Percentiles rank a stretch among this genome's conserved stretches.
These are phyloP conservation scores for Alligator sinensis DNA, from an alignment of 2,113 vertebrate species.

Conservation along the genomic window DNA sequence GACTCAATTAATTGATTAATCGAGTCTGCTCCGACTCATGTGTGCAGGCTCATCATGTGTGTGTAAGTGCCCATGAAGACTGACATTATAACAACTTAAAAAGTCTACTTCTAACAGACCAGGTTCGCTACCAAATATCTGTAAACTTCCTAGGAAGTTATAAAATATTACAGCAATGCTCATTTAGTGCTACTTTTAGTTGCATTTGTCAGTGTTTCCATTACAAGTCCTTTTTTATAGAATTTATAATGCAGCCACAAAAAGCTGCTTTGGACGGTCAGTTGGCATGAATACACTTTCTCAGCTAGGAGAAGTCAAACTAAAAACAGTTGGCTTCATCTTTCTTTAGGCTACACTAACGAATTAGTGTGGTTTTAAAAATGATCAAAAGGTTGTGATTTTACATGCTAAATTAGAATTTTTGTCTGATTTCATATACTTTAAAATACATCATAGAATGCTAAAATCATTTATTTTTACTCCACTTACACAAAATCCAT, in stretches of 20 bases:
- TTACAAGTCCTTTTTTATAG: constrained; percentile 64
- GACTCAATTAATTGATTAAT: no score
- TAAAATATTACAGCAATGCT: constrained; percentile 52
- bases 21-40: no score
- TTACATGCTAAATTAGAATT: background rate
- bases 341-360: constrained; percentile 44
- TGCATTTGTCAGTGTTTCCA: constrained; percentile 75
- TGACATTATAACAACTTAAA: background rate
- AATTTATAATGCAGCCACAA: constrained; percentile 71
- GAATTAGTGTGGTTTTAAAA: background rate
- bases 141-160: constrained; percentile 66
- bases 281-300: constrained; percentile 33
- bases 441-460: background rate
- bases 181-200: constrained; percentile 37
- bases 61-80: background rate
- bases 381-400: background rate
- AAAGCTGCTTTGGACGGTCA: constrained; percentile 68
- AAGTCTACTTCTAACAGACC: constrained; percentile 5
- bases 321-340: constrained; percentile 69
- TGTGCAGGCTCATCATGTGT: rapidly evolving
- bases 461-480: background rate
- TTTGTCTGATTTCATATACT: background rate
- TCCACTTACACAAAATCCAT: background rate
- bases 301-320: constrained; percentile 64
- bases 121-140: constrained; percentile 12